Conservation (phyloP, 1,140 invertebrate genomes). For the Lepidurus apus region DNA sequence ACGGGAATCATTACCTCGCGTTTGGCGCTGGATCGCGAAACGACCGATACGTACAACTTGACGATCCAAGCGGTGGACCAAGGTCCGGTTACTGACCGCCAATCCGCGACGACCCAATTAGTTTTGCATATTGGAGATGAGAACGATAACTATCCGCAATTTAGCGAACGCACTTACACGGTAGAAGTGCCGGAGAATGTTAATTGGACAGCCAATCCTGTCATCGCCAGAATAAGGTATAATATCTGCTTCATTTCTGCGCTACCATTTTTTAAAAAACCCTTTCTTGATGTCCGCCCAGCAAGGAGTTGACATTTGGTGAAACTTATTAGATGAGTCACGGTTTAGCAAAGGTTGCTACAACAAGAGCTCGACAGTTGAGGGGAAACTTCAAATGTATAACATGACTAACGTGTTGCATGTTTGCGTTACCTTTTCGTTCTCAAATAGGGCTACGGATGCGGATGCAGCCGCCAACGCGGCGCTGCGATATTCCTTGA, state of each 20-base stretch:
- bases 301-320: neutral
- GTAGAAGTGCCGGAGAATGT: constrained; percentile 82
- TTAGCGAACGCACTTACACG: constrained; percentile 80
- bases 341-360: neutral
- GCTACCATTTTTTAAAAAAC: neutral
- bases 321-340: constrained; percentile 3
- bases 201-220: constrained; percentile 71
- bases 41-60: constrained; percentile 75
- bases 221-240: constrained; percentile 74
- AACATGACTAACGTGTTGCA: constrained; percentile 19
- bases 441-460: constrained; percentile 65
- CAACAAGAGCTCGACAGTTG: neutral
- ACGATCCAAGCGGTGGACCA: constrained; percentile 77
- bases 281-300: neutral
- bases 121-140: constrained; percentile 81
- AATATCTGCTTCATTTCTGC: constrained; percentile 35
- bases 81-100: constrained; percentile 60
- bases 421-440: constrained; percentile 17
- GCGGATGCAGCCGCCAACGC: constrained; percentile 86
- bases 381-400: neutral
- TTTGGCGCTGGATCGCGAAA: constrained; percentile 78
- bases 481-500: constrained; percentile 85
- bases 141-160: constrained; percentile 96
- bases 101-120: constrained; percentile 73
- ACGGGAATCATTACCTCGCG: constrained; percentile 80